phyloP scores from a whole-genome alignment of 2,888 invertebrate species.

The Cacoxenus indagator region DNA sequence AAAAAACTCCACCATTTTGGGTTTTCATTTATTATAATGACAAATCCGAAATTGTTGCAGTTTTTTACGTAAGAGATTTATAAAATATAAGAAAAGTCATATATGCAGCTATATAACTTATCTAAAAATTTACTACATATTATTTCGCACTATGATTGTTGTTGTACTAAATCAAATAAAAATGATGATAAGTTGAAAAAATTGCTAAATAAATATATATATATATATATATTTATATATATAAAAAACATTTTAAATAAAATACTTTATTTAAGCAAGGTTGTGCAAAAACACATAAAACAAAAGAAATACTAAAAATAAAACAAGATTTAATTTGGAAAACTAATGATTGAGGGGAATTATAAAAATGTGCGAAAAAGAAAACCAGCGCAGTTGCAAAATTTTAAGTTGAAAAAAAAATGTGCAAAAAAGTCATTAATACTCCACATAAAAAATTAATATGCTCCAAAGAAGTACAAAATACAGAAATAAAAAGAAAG shows the following conservation, averaged over 20 bases:
- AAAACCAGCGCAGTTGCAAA: constrained; percentile 36
- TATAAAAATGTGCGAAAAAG: constrained; percentile 16
- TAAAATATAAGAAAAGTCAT: neutral
- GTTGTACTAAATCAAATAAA: constrained; percentile 44
- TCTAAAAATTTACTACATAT: constrained; percentile 49
- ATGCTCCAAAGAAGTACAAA: constrained; percentile 16
- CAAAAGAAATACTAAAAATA: constrained; percentile 51
- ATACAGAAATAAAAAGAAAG: constrained; percentile 37
- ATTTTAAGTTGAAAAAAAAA: constrained; percentile 34
- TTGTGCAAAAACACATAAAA: constrained; percentile 61
- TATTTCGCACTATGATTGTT: constrained; percentile 62
- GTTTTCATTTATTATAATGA: constrained; percentile 23
- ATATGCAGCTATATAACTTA: constrained; percentile 39
- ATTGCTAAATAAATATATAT: constrained; percentile 26
- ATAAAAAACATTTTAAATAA: constrained; percentile 25
- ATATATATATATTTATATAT: constrained; percentile 23
- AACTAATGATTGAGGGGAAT: constrained; percentile 35
- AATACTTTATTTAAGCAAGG: constrained; percentile 51
- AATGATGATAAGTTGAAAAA: constrained; percentile 31
- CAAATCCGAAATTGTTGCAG: neutral
- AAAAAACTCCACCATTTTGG: constrained; percentile 22
- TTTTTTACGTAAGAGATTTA: too few relatives aligned
- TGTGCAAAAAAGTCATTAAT: constrained; percentile 40
- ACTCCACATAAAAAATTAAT: constrained; percentile 26
- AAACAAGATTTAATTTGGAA: constrained; percentile 38